These are phyloP conservation scores for Brachirus orientalis DNA, from an alignment of 2,113 vertebrate species.

Conservation along the genomic window DNA sequence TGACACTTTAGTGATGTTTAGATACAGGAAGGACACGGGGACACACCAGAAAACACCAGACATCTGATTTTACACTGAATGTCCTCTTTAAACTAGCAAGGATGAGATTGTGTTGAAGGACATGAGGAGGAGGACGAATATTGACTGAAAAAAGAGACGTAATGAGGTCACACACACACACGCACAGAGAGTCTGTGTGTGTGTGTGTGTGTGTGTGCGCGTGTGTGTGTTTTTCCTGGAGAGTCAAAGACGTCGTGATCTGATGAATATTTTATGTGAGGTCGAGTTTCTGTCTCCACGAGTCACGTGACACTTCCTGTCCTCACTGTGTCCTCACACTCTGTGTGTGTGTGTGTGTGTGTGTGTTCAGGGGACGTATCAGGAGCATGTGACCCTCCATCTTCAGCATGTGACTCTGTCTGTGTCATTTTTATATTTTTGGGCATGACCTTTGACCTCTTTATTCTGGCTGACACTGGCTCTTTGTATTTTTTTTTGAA, in stretches of 20 bases:
- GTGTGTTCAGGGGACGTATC: constrained; percentile 15
- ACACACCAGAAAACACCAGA: too few relatives aligned
- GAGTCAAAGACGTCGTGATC: constrained; percentile 42
- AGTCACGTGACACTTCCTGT: constrained; percentile 6
- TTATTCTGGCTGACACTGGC: background rate
- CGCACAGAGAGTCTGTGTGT: background rate
- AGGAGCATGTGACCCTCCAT: constrained; percentile 52
- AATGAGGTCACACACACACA: background rate
- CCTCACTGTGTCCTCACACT: constrained; percentile 11
- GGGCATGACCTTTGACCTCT: constrained; percentile 42
- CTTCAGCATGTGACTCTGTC: constrained; percentile 42
- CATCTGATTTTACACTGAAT: too few relatives aligned
- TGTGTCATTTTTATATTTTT: constrained; percentile 23
- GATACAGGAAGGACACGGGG: too few relatives aligned
- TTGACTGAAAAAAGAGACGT: background rate
- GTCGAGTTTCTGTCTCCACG: constrained; percentile 37
- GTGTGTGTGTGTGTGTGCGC: background rate
- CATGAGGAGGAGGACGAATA: background rate
- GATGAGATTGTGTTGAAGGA: too few relatives aligned
- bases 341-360: constrained; percentile 14
- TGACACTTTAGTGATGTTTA: too few relatives aligned
- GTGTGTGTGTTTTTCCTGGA: constrained; percentile 29
- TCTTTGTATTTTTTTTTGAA: constrained; percentile 1
- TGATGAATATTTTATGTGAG: constrained; percentile 66
- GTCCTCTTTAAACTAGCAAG: too few relatives aligned